These are phyloP conservation scores for Bovichtus diacanthus DNA, from an alignment of 2,797 vertebrate species.

Conservation along the genomic window DNA sequence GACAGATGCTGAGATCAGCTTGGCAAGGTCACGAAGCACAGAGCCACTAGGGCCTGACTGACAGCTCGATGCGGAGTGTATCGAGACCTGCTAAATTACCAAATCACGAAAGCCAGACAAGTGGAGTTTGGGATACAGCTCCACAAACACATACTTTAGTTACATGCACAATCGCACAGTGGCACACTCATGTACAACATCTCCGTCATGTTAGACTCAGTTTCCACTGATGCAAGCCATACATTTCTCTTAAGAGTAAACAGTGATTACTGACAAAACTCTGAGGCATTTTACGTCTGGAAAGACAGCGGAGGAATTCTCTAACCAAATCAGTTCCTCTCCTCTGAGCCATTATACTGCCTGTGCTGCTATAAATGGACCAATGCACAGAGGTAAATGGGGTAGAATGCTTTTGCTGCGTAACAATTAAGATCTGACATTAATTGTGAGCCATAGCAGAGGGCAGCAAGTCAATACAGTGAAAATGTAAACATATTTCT, in stretches of 20 bases:
- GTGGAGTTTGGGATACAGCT: constrained; percentile 16
- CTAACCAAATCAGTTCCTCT: constrained; percentile 62
- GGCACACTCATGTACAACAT: constrained; percentile 3
- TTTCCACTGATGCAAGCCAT: constrained; percentile 23
- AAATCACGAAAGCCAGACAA: constrained; percentile 66
- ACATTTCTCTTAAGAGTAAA: constrained; percentile 26
- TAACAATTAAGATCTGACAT: constrained; percentile 60
- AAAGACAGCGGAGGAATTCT: constrained; percentile 46
- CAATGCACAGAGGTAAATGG: constrained; percentile 55
- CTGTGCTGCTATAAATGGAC: constrained; percentile 47
- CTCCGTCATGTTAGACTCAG: constrained; percentile 16
- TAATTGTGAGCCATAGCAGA: constrained; percentile 62
- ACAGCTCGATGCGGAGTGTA: constrained; percentile 63
- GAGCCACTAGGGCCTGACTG: constrained; percentile 68
- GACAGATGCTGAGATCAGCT: constrained; percentile 68
- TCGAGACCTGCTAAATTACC: constrained; percentile 66
- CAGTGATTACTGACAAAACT: constrained; percentile 42
- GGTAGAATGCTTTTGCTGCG: constrained; percentile 54
- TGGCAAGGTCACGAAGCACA: constrained; percentile 69
- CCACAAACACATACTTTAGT: not conserved
- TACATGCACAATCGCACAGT: not conserved
- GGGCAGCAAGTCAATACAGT: constrained; percentile 64
- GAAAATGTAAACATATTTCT: constrained; percentile 57
- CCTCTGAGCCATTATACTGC: constrained; percentile 49
- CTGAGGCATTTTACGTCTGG: constrained; percentile 32